phyloP scores from a whole-genome alignment of 2,113 vertebrate genomes.

The Anser cygnoides region DNA sequence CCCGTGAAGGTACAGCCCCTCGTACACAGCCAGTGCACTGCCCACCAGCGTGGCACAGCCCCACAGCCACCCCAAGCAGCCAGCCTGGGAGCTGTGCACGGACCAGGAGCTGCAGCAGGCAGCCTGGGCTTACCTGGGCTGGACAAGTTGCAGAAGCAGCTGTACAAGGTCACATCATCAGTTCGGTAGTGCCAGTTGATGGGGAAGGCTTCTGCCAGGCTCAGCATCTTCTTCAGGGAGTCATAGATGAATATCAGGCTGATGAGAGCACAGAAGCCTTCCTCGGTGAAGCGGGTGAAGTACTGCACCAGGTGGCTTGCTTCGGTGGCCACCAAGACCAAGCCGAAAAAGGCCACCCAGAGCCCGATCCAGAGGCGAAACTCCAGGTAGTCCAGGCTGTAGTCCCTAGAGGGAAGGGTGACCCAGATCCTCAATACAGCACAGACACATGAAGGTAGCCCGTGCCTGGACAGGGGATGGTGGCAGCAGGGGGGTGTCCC shows the following conservation, averaged over 20 bases:
- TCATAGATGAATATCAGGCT: slow-evolving; percentile 85
- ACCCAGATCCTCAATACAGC: not conserved
- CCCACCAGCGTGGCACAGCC: not conserved
- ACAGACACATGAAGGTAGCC: not conserved
- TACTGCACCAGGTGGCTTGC: slow-evolving; percentile 81
- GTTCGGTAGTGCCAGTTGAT: slow-evolving; percentile 74
- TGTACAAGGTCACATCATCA: slow-evolving; percentile 63
- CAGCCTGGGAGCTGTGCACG: not conserved
- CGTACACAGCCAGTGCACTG: not conserved
- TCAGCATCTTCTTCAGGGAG: slow-evolving; percentile 81
- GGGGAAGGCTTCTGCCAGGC: slow-evolving; percentile 74
- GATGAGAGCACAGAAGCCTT: slow-evolving; percentile 85
- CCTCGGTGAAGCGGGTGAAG: slow-evolving; percentile 84
- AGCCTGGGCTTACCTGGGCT: slow-evolving; percentile 11
- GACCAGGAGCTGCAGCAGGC: not conserved
- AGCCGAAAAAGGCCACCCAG: slow-evolving; percentile 81
- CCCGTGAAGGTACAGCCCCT: not conserved
- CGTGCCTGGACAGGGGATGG: fast-evolving
- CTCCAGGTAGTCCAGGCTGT: slow-evolving; percentile 80
- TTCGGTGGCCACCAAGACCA: slow-evolving; percentile 81
- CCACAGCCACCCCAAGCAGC: no score
- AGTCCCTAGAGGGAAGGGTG: slow-evolving; percentile 61
- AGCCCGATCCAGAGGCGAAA: slow-evolving; percentile 85
- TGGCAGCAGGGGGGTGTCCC: not conserved
- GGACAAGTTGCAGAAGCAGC: slow-evolving; percentile 73